Evolutionary conservation across 2,113 vertebrate species (phyloP).

Genomic region (Amphilophus citrinellus): DNA sequence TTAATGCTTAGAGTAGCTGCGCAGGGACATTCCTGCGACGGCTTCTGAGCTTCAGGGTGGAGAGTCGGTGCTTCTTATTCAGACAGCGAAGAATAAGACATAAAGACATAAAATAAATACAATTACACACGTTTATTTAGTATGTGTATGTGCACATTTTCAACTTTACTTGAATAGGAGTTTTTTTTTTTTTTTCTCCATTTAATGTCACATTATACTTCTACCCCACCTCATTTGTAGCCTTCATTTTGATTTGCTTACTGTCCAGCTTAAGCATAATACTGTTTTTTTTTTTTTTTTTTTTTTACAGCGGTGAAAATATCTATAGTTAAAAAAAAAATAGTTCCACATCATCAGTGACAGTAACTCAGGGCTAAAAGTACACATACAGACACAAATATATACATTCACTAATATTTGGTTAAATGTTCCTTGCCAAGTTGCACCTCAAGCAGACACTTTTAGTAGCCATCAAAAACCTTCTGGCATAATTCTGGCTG

Average conservation of each 20-base stretch:
- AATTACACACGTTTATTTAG: too few species aligned
- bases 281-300: too few species aligned
- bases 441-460: neutral
- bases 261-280: too few species aligned
- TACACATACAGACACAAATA: neutral
- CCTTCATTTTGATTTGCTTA: too few species aligned
- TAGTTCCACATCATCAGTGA: neutral
- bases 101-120: too few species aligned
- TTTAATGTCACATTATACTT: neutral
- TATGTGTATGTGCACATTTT: neutral
- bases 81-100: neutral
- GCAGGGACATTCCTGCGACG: constrained; percentile 41
- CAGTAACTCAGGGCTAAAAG: neutral
- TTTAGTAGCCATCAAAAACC: neutral
- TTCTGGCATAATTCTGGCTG: neutral
- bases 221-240: neutral
- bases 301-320: too few species aligned
- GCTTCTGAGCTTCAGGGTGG: neutral
- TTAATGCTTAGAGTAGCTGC: constrained; percentile 41
- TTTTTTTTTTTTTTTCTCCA: neutral
- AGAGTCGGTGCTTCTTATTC: neutral
- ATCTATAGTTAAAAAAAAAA: too few species aligned
- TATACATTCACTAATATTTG: neutral
- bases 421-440: neutral
- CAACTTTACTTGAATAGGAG: neutral